These are phyloP conservation scores for Gila orcuttii DNA, from an alignment of 2,113 vertebrate genomes.

Conservation along the genomic window DNA sequence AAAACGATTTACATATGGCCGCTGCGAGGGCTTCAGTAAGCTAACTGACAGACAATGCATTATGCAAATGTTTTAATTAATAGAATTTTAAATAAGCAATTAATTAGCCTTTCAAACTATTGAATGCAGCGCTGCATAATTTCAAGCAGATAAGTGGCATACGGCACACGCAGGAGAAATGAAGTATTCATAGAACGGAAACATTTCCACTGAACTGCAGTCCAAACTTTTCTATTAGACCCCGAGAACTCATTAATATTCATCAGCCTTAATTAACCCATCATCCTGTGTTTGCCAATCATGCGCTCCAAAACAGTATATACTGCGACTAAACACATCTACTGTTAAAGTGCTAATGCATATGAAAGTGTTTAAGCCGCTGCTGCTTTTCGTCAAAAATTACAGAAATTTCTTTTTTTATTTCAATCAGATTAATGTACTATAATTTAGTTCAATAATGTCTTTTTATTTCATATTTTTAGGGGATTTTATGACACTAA, in stretches of 20 bases:
- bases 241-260: constrained; percentile 29
- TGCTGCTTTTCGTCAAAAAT: too few relatives aligned
- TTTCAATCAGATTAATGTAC: too few relatives aligned
- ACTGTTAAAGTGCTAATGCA: too few relatives aligned
- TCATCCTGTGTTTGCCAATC: constrained; percentile 13
- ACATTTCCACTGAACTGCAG: constrained; percentile 13
- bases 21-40: constrained; percentile 13
- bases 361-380: too few relatives aligned
- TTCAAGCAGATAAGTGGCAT: constrained; percentile 28
- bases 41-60: constrained; percentile 39
- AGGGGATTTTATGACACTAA: too few relatives aligned
- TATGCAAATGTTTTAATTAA: constrained; percentile 52
- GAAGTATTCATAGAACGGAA: constrained; percentile 16
- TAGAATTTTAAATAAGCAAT: constrained; percentile 41
- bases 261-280: constrained; percentile 21
- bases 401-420: too few relatives aligned
- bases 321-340: too few relatives aligned
- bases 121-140: constrained; percentile 31
- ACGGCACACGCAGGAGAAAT: neutral
- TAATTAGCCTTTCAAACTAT: constrained; percentile 43
- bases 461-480: too few relatives aligned
- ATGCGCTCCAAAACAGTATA: neutral
- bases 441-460: too few relatives aligned
- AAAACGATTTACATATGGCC: constrained; percentile 31
- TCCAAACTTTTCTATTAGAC: constrained; percentile 41